These are phyloP conservation scores for Sebastes fasciatus DNA, from an alignment of 2,113 vertebrate genomes.

Conservation along the genomic window DNA sequence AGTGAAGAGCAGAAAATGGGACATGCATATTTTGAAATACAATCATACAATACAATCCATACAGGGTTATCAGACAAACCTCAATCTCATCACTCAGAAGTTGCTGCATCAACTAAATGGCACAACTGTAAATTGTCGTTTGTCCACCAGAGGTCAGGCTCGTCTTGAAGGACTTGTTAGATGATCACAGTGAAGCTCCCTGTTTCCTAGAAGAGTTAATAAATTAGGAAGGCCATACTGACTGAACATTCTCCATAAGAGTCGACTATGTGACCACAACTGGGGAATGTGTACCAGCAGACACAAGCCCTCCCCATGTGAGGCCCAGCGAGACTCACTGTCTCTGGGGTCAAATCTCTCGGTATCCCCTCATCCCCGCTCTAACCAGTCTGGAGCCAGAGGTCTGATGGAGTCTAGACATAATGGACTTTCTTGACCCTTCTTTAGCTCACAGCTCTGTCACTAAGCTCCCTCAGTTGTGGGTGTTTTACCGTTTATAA, in stretches of 20 bases:
- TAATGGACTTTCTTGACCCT: conserved; percentile 64
- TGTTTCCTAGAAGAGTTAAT: conserved; percentile 32
- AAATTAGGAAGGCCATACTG: conserved; percentile 41
- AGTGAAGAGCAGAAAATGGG: background rate
- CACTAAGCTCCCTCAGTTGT: conserved; percentile 45
- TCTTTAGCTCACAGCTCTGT: conserved; percentile 41
- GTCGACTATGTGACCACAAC: conserved; percentile 56
- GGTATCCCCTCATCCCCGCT: conserved; percentile 72
- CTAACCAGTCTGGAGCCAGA: conserved; percentile 77
- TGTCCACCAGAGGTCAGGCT: conserved; percentile 78
- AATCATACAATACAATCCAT: background rate
- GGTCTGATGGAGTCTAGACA: conserved; percentile 75
- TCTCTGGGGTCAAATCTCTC: conserved; percentile 77
- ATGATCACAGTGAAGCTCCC: background rate
- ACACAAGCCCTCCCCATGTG: conserved; percentile 61
- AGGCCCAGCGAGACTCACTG: conserved; percentile 74
- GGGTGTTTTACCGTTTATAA: conserved; percentile 48
- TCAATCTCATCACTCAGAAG: no score
- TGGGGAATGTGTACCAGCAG: conserved; percentile 62
- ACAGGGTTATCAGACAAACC: background rate
- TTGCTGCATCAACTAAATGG: no score
- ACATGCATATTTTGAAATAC: background rate
- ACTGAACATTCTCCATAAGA: conserved; percentile 35
- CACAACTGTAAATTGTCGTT: background rate
- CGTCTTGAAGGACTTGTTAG: conserved; percentile 31